These are phyloP conservation scores for Dynastes maya DNA, from an alignment of 2,888 invertebrate genomes.

Conservation along the genomic window DNA sequence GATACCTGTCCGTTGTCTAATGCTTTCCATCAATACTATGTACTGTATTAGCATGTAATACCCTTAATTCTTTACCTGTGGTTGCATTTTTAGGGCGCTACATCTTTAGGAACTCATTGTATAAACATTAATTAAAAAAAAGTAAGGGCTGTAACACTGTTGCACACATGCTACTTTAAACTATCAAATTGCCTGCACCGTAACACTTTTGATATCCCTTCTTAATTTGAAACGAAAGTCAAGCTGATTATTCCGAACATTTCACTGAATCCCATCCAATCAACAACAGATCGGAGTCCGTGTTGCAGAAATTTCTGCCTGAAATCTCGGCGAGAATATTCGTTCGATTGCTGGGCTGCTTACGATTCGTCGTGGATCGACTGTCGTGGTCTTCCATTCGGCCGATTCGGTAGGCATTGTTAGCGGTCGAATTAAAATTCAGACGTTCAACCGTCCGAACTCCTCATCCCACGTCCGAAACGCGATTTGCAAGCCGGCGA, in stretches of 20 bases:
- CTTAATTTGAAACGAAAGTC: too few relatives aligned
- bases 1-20: too few relatives aligned
- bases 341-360: constrained; percentile 24
- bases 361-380: constrained; percentile 11
- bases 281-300: not conserved
- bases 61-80: too few relatives aligned
- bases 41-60: too few relatives aligned
- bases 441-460: constrained; percentile 18
- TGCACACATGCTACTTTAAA: too few relatives aligned
- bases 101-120: too few relatives aligned
- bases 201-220: too few relatives aligned
- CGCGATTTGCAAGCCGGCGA: constrained; percentile 34
- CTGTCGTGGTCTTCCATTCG: not conserved
- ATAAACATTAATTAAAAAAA: too few relatives aligned
- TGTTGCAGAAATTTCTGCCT: not conserved
- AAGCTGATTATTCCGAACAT: not conserved
- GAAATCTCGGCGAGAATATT: constrained; percentile 2
- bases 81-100: too few relatives aligned
- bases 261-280: constrained; percentile 1
- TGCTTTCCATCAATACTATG: too few relatives aligned
- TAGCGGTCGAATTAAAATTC: constrained; percentile 40
- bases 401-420: constrained; percentile 17
- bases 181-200: too few relatives aligned
- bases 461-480: constrained; percentile 4
- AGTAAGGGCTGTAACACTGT: too few relatives aligned